Percentiles rank a stretch among this genome's conserved stretches.
Conservation (phyloP, 2,797 vertebrate genomes). For the Craterocephalus amniculus region DNA sequence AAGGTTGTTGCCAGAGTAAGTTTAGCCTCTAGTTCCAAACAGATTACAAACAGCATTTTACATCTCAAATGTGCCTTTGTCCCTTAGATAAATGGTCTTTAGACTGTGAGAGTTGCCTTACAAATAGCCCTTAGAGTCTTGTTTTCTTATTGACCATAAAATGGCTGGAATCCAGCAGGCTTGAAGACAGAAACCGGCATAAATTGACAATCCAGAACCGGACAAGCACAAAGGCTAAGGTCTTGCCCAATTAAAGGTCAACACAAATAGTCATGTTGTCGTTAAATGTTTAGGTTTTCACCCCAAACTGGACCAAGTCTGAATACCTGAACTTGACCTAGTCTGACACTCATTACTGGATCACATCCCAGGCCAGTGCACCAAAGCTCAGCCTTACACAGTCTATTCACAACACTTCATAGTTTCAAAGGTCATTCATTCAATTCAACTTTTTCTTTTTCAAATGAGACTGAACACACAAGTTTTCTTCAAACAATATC, state of each 20-base stretch:
- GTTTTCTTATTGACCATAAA: background rate
- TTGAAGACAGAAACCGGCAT: background rate
- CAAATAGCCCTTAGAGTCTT: background rate
- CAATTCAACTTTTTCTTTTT: too few species aligned
- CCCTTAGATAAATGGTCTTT: background rate
- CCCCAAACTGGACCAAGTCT: too few species aligned
- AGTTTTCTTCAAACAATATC: too few species aligned
- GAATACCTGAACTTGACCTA: too few species aligned
- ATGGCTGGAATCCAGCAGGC: background rate
- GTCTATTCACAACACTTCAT: too few species aligned
- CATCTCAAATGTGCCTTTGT: background rate
- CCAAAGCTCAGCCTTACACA: too few species aligned
- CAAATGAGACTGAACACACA: too few species aligned
- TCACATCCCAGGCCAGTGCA: too few species aligned
- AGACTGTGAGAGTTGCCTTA: background rate
- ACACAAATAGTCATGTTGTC: too few species aligned
- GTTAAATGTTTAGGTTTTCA: too few species aligned
- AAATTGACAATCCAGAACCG: background rate
- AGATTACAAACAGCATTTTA: background rate
- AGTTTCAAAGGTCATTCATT: too few species aligned
- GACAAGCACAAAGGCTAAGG: background rate
- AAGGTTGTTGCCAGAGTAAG: background rate
- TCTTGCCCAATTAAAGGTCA: background rate
- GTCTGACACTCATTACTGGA: too few species aligned
- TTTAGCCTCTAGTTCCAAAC: background rate